These are phyloP conservation scores for Eulemur mongoz DNA, from an alignment of 2,797 vertebrate species.

Conservation along the genomic window DNA sequence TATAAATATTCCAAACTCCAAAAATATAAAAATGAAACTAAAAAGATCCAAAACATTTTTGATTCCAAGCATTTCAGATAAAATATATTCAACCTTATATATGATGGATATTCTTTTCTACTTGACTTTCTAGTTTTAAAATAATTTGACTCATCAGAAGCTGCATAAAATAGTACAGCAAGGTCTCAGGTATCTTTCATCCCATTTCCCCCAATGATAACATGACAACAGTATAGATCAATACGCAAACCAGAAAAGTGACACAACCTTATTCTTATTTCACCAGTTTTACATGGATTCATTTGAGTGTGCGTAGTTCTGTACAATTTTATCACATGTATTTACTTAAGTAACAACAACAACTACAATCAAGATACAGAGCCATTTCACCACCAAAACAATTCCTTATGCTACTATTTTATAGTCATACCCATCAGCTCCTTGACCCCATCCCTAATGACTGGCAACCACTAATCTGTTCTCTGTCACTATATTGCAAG, in stretches of 20 bases:
- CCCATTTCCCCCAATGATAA: neutral
- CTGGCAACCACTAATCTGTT: neutral
- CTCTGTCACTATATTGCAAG: neutral
- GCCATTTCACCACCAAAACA: neutral
- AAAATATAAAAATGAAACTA: neutral
- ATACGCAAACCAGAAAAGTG: neutral
- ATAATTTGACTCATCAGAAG: neutral
- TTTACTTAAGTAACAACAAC: neutral
- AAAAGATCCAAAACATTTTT: neutral
- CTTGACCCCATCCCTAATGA: neutral
- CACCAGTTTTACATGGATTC: neutral
- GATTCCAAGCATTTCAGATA: neutral
- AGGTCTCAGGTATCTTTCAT: neutral
- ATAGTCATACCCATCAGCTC: neutral
- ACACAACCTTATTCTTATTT: neutral
- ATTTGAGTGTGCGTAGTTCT: neutral
- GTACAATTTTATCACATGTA: neutral
- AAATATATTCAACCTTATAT: neutral
- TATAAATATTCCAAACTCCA: neutral
- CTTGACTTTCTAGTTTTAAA: conserved; percentile 20
- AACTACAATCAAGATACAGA: neutral
- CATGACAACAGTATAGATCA: neutral
- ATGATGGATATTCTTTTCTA: neutral
- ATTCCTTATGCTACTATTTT: neutral
- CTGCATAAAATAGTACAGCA: neutral